Percentiles rank a stretch among this genome's conserved stretches.
phyloP scores from a whole-genome alignment of 2,888 invertebrate species.

The Syrphus vitripennis region DNA sequence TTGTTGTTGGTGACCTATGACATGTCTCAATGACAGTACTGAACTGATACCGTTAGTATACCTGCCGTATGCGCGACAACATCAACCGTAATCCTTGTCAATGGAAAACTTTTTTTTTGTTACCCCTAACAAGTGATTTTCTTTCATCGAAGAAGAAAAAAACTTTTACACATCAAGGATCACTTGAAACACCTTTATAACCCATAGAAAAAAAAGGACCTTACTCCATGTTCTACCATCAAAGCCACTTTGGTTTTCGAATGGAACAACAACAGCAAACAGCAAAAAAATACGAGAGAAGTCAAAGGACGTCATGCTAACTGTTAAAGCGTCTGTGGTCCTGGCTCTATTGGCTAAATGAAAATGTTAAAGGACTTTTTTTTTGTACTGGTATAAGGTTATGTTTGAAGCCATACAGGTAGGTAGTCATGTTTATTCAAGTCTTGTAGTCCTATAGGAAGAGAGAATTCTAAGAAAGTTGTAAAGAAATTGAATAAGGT shows the following conservation, averaged over 20 bases:
- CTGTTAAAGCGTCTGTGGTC: constrained; percentile 54
- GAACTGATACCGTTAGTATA: constrained; percentile 29
- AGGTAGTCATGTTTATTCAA: background rate
- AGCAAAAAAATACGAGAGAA: constrained; percentile 2
- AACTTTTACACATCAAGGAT: constrained; percentile 52
- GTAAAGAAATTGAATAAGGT: constrained; percentile 69
- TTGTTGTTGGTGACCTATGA: constrained; percentile 35
- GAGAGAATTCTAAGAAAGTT: constrained; percentile 50
- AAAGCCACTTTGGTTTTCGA: constrained; percentile 15
- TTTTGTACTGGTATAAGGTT: background rate
- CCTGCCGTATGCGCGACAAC: background rate
- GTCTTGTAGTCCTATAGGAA: background rate
- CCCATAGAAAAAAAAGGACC: background rate
- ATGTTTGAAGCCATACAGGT: no score
- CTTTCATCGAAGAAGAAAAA: constrained; percentile 4
- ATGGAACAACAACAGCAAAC: background rate
- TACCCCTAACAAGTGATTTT: constrained; percentile 21
- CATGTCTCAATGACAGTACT: constrained; percentile 35
- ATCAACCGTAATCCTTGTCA: background rate
- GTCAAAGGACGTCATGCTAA: constrained; percentile 48
- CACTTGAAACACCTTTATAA: constrained; percentile 52
- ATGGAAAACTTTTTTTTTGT: constrained; percentile 39
- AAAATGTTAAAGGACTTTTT: constrained; percentile 46
- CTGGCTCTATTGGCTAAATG: constrained; percentile 58
- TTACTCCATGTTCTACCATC: constrained; percentile 17